These are phyloP conservation scores for Mixornis gularis DNA, from an alignment of 2,113 vertebrate genomes.

Conservation along the genomic window DNA sequence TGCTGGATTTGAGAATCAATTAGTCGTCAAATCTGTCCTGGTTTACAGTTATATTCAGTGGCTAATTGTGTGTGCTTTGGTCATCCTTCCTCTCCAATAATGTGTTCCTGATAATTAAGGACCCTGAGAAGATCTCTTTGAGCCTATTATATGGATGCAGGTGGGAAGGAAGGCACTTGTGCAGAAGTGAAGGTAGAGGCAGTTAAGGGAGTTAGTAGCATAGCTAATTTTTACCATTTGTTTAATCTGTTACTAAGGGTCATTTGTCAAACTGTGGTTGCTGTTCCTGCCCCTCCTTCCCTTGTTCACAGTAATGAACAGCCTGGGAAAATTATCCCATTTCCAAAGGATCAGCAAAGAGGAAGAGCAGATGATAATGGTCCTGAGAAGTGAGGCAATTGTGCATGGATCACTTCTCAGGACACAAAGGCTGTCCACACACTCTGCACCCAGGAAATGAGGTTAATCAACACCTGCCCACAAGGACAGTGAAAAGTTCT, in stretches of 20 bases:
- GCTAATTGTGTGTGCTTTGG: not conserved
- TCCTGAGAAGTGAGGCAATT: conserved; percentile 33
- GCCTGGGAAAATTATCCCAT: conserved; percentile 35
- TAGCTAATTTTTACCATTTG: conserved; percentile 60
- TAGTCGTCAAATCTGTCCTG: not conserved
- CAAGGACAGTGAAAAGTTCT: not conserved
- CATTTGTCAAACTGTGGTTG: conserved; percentile 42
- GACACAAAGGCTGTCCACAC: conserved; percentile 17
- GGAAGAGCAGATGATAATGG: conserved; percentile 40
- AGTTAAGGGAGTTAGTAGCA: conserved; percentile 25
- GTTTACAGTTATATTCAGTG: not conserved
- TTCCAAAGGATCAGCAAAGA: conserved; percentile 45
- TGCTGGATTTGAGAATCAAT: not conserved
- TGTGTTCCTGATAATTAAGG: conserved; percentile 10
- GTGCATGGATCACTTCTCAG: conserved; percentile 64
- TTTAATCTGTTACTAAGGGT: conserved; percentile 69
- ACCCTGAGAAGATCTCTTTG: conserved; percentile 19
- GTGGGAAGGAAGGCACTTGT: not conserved
- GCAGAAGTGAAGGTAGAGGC: not conserved
- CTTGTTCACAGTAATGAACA: conserved; percentile 28
- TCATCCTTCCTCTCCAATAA: conserved; percentile 20
- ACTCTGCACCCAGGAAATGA: conserved; percentile 52
- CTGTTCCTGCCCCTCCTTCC: conserved; percentile 23
- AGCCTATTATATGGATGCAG: not conserved
- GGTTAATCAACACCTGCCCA: conserved; percentile 1